A percentile compares a stretch with the other conserved stretches of the same genome.
Conservation (phyloP, 2,797 vertebrate genomes). For the Podarcis lilfordi region DNA sequence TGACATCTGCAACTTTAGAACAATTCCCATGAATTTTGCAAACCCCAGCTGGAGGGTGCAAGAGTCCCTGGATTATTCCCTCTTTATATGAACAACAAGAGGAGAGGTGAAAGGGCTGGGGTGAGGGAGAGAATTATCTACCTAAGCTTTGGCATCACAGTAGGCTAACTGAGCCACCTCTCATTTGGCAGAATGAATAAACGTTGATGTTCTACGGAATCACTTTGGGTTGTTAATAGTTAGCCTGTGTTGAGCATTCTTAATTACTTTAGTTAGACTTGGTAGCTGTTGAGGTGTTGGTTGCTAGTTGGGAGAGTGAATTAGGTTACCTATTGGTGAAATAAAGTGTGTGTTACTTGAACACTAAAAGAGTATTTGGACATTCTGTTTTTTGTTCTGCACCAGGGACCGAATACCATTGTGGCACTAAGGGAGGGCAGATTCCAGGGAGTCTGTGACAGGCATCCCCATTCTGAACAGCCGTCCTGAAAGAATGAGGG, state of each 20-base stretch:
- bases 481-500: background rate
- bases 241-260: background rate
- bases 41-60: background rate
- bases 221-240: background rate
- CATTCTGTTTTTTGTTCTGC: accelerated
- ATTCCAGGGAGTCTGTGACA: background rate
- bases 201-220: background rate
- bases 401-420: background rate
- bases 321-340: conserved; percentile 45
- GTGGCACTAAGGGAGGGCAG: background rate
- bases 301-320: background rate
- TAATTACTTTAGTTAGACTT: background rate
- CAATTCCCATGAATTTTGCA: no score
- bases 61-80: no score
- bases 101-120: background rate
- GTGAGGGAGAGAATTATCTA: no score
- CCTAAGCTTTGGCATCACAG: background rate
- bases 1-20: background rate
- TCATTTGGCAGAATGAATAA: background rate
- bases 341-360: conserved; percentile 56
- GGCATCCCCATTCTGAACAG: no score
- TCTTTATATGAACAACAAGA: background rate
- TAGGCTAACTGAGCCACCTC: background rate
- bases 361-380: conserved; percentile 10
- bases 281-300: background rate